Evolutionary conservation across 2,113 vertebrate species (phyloP), one percentile per base, ranked within the genome.

Genomic region (Hippocampus abdominalis): DNA sequence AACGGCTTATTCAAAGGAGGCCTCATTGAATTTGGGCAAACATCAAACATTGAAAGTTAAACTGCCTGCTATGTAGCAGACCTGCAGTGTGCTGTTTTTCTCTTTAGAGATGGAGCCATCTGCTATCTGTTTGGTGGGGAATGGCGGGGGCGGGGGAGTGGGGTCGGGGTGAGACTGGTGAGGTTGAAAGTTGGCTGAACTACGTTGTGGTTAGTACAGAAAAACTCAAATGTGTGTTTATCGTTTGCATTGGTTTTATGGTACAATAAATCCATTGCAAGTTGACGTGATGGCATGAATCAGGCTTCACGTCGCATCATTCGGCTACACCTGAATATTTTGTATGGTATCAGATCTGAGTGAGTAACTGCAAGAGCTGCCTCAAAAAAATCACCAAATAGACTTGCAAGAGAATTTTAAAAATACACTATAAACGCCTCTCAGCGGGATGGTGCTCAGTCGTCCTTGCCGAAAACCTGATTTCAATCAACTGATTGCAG

Each of bases 81-180:
- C 69, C 62, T 27, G 63, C 65, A 67, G 71, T 64, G 70, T 57
- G 42, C 60, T 53, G 57, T 27, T 54, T 76, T 73, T 80, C 66
- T 75, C 68, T 73, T 72, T 62, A 67, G 68, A 69, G 66, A 75
- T 68, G 49, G 16, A 75, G 66, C 56, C 66, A 71, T 85, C 74
- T 83, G 76, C 67, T 64, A 69, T 70, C 76, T 46, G 40, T 53
- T 54, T 40, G 36, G 25, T 25, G 23, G n/a, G 25, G 27, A 66
- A 23, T 70, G 46, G 25, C 36, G 49, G 49, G 54, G 62, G 32
- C 61, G 56, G 36, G 44, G 44, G 54, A 62, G 29, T 61, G 56
- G 23, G 25, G 9, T 9, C 27, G n/a, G 36, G n/a, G 20, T 15
- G 46, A 46, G 56, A 65, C 18, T 36, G 46, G 39, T 62, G 49